phyloP scores from a whole-genome alignment of 2,888 invertebrate species.

The Dromius quadrimaculatus region DNA sequence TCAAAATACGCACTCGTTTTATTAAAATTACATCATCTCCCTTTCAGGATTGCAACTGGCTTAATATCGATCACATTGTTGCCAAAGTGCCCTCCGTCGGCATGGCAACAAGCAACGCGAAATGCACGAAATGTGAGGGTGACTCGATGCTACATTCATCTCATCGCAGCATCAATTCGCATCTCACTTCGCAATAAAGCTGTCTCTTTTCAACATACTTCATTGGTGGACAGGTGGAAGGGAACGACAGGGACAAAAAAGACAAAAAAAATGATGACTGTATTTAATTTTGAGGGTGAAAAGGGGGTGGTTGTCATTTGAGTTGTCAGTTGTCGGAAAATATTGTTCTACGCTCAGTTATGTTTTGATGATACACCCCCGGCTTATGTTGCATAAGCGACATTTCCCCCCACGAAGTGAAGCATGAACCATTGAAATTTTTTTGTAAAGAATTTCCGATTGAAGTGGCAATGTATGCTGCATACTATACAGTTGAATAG shows the following conservation, averaged over 20 bases:
- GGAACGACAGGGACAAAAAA: neutral
- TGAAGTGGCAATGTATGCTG: too few relatives aligned
- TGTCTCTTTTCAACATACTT: neutral
- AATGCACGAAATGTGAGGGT: constrained; percentile 26
- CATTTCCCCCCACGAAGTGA: constrained; percentile 35
- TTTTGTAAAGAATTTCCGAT: constrained; percentile 27
- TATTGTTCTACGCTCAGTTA: neutral
- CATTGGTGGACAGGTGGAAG: neutral
- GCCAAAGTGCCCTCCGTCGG: constrained; percentile 21
- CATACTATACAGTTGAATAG: neutral
- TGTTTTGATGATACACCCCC: neutral
- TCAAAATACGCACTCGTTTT: neutral
- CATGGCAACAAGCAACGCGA: constrained; percentile 3
- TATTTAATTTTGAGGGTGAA: neutral
- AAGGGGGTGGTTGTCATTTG: too few relatives aligned
- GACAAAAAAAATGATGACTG: neutral
- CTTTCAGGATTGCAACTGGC: neutral
- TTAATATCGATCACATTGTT: constrained; percentile 33
- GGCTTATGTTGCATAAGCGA: constrained; percentile 28
- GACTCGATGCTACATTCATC: neutral
- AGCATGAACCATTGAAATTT: constrained; percentile 7
- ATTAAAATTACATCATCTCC: constrained; percentile 1
- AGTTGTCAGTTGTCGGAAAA: neutral
- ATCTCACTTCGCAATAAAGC: neutral
- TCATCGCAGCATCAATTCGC: neutral